Evolutionary conservation across 2,888 invertebrate species (phyloP), one percentile per base, ranked within the genome.

Genomic region (Drosophila kuntzei): DNA sequence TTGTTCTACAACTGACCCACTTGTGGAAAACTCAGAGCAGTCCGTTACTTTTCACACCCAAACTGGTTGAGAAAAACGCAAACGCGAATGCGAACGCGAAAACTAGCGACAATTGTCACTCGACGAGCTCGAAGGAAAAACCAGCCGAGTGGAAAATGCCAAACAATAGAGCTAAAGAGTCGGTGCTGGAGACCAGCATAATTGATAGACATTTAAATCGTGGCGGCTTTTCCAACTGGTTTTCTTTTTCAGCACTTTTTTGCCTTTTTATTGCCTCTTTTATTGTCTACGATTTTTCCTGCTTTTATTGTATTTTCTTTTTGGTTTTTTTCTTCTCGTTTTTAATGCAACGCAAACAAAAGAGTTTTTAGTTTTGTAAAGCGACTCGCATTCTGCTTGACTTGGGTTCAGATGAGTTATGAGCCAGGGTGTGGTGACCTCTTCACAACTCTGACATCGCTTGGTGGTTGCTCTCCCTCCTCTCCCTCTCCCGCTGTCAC

Each of bases 11-110:
- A 37, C 63, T 86, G 84, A 84, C 87, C 84, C 81, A 84, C 80
- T 84, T 80, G 83, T 68, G 22, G 25, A 55, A 66, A 69, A 80
- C 80, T 77, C 53, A 50, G 53, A 14, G 50, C 64, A 25, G 43
- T 55, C 84, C 84, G 84, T 84, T 84, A 84, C 64, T 79, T 86
- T 84, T 86, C 76, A 79, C 84, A 86, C 74, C 68, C 54, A 72
- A 83, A 80, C 83, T 76, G 79, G 79, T 83, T 79, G 32, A 44
- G 50, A 39, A 46, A 39, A 34, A 67, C 71, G 79, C 72, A 72
- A 29, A 44, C 63, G 67, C 46, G 18, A 59, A 36, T 22, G 29
- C 62, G 71, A 64, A 71, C 76, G 85, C 76, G 78, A 79, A 82
- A 86, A 75, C 64, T 41, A 79, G 85, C 82, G 77, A 82, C 79